phyloP scores from a whole-genome alignment of 2,797 vertebrate species.

The Glossophaga mutica region DNA sequence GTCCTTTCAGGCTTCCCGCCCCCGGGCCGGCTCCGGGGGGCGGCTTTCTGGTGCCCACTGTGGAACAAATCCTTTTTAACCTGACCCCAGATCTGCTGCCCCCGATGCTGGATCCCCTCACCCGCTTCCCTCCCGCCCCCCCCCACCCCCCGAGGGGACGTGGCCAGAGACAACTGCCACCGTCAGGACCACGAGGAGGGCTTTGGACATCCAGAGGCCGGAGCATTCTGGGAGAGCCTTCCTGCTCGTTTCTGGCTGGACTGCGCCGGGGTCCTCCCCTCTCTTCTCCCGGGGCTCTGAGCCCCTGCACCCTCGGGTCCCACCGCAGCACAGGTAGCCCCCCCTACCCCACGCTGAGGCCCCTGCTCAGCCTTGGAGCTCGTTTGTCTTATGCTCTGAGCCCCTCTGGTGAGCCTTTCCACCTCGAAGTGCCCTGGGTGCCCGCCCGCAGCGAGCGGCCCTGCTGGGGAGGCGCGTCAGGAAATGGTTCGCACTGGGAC shows the following conservation, averaged over 20 bases:
- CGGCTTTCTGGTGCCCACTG: slow-evolving; percentile 78
- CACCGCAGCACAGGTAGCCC: not conserved
- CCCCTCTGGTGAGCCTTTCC: not conserved
- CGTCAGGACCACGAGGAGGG: not conserved
- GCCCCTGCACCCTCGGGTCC: not conserved
- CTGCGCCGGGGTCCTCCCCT: not conserved
- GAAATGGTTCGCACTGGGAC: not conserved
- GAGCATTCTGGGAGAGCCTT: not conserved
- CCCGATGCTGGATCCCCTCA: not conserved
- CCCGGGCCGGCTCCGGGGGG: slow-evolving; percentile 66
- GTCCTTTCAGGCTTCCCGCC: slow-evolving; percentile 64
- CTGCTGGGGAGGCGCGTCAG: not conserved
- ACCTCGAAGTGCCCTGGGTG: not conserved
- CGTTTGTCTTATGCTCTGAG: not conserved
- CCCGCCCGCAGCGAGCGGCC: not conserved
- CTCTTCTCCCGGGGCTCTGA: not conserved
- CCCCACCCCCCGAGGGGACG: no score
- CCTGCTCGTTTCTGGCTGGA: not conserved
- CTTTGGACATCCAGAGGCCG: not conserved
- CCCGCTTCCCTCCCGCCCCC: slow-evolving; percentile 21
- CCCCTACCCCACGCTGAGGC: not conserved
- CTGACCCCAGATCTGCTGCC: slow-evolving; percentile 51
- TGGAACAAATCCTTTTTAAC: slow-evolving; percentile 84
- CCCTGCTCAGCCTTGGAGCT: not conserved
- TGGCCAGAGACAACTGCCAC: not conserved